Evolutionary conservation across 2,888 invertebrate species (phyloP).

Genomic region (Seira sanloemensis): DNA sequence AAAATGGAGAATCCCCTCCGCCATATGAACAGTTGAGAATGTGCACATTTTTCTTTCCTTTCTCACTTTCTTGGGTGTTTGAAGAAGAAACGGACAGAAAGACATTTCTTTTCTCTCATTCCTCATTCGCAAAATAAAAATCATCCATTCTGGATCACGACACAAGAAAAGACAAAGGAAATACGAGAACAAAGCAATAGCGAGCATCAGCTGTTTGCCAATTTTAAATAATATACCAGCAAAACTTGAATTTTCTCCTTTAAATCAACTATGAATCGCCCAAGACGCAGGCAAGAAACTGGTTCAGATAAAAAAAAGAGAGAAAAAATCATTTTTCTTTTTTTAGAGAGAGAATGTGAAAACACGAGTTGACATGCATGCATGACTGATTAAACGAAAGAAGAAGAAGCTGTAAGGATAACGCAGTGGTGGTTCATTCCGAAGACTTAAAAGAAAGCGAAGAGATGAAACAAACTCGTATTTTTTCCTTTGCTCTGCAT

Average conservation of each 20-base stretch:
- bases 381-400: constrained; percentile 33
- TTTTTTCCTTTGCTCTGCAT: constrained; percentile 27
- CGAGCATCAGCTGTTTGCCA: constrained; percentile 39
- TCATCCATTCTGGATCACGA: constrained; percentile 27
- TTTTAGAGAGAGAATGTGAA: constrained; percentile 6
- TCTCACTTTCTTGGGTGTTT: no score
- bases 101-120: not conserved
- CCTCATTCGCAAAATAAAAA: constrained; percentile 8
- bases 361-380: constrained; percentile 41
- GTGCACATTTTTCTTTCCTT: no score
- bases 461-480: constrained; percentile 18
- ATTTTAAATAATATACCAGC: not conserved
- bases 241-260: constrained; percentile 29
- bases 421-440: not conserved
- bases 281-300: constrained; percentile 35
- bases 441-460: constrained; percentile 12
- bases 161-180: constrained; percentile 2
- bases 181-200: not conserved
- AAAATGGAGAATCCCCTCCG: constrained; percentile 7
- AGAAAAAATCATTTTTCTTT: not conserved
- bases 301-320: constrained; percentile 24
- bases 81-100: constrained; percentile 24
- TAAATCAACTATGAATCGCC: constrained; percentile 11
- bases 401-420: constrained; percentile 42
- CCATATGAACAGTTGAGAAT: constrained; percentile 39